A percentile compares a stretch with the other conserved stretches of the same genome.
These are phyloP conservation scores for Chrysolina americana DNA, from an alignment of 2,888 invertebrate genomes.

Conservation along the genomic window DNA sequence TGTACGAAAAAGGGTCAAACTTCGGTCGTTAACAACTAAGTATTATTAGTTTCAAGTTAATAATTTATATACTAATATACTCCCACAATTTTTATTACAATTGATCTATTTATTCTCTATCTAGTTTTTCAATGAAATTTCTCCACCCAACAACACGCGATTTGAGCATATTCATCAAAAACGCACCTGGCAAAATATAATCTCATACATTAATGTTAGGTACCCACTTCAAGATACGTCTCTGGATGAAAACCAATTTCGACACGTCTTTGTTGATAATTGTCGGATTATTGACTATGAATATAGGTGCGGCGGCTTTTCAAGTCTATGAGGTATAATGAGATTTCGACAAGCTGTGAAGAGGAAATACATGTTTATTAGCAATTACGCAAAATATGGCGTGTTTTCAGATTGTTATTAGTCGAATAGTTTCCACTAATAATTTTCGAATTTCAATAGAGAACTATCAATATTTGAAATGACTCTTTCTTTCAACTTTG, in stretches of 20 bases:
- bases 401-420: slow-evolving; percentile 33
- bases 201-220: background rate
- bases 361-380: slow-evolving; percentile 41
- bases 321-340: slow-evolving; percentile 37
- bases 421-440: slow-evolving; percentile 14
- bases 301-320: slow-evolving; percentile 41
- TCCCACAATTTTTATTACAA: background rate
- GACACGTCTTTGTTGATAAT: slow-evolving; percentile 56
- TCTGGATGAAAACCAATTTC: slow-evolving; percentile 49
- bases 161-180: background rate
- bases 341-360: slow-evolving; percentile 42
- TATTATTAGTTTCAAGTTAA: too few relatives aligned
- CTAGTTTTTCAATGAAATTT: too few relatives aligned
- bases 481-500: background rate
- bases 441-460: background rate
- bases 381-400: slow-evolving; percentile 30
- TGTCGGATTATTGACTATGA: slow-evolving; percentile 42
- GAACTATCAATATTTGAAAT: background rate
- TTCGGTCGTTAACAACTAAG: too few relatives aligned
- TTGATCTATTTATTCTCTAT: too few relatives aligned
- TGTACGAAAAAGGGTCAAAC: too few relatives aligned
- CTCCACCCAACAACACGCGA: background rate
- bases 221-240: slow-evolving; percentile 22
- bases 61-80: too few relatives aligned
- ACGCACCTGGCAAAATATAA: background rate